Evolutionary conservation across 2,113 vertebrate genomes (phyloP).

Genomic region (Ardeotis arabs): DNA sequence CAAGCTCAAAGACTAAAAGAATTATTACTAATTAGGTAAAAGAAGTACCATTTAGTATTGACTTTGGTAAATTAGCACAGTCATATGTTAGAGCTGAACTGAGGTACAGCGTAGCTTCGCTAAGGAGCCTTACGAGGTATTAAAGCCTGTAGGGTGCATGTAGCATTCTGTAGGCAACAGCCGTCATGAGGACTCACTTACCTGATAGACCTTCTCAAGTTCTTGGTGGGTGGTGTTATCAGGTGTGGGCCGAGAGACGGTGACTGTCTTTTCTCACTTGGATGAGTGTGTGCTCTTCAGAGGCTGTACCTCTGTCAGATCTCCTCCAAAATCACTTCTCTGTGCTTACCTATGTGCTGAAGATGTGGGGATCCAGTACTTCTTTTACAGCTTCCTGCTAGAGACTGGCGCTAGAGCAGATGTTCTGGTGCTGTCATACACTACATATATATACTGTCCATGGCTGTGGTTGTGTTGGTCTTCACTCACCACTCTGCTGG

Average conservation of each 20-base stretch:
- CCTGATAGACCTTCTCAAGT: background rate
- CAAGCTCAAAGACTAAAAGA: background rate
- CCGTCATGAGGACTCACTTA: background rate
- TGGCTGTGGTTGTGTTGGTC: accelerated
- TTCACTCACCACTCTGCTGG: background rate
- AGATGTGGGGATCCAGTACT: background rate
- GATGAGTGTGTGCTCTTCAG: background rate
- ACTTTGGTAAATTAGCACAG: background rate
- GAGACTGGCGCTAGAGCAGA: background rate
- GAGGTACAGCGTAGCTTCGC: background rate
- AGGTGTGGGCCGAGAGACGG: background rate
- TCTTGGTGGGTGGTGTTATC: background rate
- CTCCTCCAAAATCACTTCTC: background rate
- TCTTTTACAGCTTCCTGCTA: background rate
- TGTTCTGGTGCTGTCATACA: background rate
- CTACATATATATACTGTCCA: accelerated
- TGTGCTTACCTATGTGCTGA: background rate
- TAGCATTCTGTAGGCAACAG: accelerated
- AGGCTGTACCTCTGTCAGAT: background rate
- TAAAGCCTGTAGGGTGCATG: background rate
- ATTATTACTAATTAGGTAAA: background rate
- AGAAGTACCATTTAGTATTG: background rate
- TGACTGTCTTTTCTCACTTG: background rate
- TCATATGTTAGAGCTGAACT: background rate
- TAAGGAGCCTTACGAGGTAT: background rate